Percentiles rank a stretch among this genome's conserved stretches.
phyloP scores from a whole-genome alignment of 1,140 invertebrate genomes.

The Gerris buenoi region DNA sequence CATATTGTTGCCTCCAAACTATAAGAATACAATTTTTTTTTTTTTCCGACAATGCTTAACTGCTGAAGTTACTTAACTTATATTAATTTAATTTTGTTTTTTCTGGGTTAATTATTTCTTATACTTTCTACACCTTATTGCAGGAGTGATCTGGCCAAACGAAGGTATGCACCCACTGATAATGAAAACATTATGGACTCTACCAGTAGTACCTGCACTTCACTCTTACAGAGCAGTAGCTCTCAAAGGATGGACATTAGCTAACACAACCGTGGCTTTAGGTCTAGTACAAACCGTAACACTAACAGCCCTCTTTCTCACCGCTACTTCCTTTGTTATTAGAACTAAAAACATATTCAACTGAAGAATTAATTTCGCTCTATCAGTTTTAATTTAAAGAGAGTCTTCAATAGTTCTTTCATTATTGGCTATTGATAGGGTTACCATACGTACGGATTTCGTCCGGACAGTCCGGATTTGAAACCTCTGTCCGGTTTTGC shows the following conservation, averaged over 20 bases:
- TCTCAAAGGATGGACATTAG: constrained; percentile 9
- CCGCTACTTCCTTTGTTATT: neutral
- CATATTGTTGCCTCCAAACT: too few species aligned
- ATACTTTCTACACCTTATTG: too few species aligned
- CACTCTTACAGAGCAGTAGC: constrained; percentile 35
- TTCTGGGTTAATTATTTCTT: constrained; percentile 4
- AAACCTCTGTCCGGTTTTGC: too few species aligned
- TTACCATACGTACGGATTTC: too few species aligned
- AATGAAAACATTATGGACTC: constrained; percentile 32
- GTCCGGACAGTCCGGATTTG: too few species aligned
- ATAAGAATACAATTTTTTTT: neutral
- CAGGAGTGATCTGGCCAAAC: constrained; percentile 44
- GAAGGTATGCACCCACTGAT: constrained; percentile 40
- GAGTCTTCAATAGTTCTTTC: too few species aligned
- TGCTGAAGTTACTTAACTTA: neutral
- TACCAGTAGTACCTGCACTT: constrained; percentile 40
- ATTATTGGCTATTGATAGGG: too few species aligned
- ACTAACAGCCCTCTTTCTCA: neutral
- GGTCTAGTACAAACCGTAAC: constrained; percentile 5
- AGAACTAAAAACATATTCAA: neutral
- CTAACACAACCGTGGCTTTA: neutral
- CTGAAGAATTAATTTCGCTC: too few species aligned
- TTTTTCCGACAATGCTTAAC: too few species aligned
- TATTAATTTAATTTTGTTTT: neutral
- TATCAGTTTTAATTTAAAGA: too few species aligned